phyloP scores from a whole-genome alignment of 2,113 vertebrate species.

The Kobus ellipsiprymnus region DNA sequence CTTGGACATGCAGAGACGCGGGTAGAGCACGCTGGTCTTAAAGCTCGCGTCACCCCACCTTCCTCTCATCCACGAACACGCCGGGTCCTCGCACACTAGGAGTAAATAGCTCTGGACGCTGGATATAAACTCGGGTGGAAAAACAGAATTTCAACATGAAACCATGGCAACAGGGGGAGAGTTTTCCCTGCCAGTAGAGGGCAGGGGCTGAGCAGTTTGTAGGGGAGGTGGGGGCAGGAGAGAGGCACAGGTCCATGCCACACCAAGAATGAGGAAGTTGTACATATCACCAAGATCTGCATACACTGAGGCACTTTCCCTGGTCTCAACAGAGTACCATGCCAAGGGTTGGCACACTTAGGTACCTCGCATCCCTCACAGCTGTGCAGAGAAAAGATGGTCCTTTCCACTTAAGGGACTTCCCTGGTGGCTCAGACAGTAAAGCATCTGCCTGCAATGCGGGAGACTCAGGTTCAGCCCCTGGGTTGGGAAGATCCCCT shows the following conservation, averaged over 20 bases:
- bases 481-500: neutral
- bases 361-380: neutral
- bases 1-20: neutral
- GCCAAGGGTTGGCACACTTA: neutral
- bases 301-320: neutral
- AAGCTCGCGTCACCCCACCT: accelerated
- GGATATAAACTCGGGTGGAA: neutral
- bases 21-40: accelerated
- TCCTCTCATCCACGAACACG: neutral
- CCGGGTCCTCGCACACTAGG: neutral
- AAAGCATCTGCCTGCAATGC: neutral
- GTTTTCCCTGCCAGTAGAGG: slow-evolving; percentile 34
- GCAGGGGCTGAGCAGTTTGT: neutral
- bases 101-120: neutral
- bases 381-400: neutral
- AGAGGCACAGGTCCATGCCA: neutral
- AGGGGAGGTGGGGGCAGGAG: neutral
- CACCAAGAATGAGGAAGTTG: neutral
- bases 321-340: neutral
- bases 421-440: neutral
- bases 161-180: neutral
- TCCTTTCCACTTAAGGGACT: neutral
- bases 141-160: neutral
- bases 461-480: neutral
- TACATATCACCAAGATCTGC: neutral